These are phyloP conservation scores for Polia nebulosa DNA, from an alignment of 2,888 invertebrate species.

Conservation along the genomic window DNA sequence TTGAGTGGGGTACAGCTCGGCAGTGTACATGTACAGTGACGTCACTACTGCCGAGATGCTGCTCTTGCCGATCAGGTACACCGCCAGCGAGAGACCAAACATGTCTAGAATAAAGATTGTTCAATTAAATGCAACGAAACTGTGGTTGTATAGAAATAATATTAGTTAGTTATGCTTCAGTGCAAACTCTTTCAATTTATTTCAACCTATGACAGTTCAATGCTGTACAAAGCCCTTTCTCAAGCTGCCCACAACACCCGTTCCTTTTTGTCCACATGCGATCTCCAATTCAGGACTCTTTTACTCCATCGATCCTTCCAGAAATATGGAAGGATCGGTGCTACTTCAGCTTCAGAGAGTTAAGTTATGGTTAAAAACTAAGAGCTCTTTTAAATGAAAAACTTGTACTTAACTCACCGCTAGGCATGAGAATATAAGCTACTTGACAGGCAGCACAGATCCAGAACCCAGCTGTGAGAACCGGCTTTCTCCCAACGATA, in stretches of 20 bases:
- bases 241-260: neutral
- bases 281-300: neutral
- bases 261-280: neutral
- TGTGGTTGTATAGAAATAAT: neutral
- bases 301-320: neutral
- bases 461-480: constrained; percentile 90
- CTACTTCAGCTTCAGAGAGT: neutral
- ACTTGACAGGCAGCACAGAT: constrained; percentile 91
- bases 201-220: no score
- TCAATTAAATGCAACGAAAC: neutral
- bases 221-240: no score
- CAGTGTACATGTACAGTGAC: constrained; percentile 92
- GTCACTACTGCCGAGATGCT: constrained; percentile 91
- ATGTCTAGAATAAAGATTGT: constrained; percentile 49
- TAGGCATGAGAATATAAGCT: constrained; percentile 89
- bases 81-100: constrained; percentile 78
- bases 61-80: constrained; percentile 91
- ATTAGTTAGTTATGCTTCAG: neutral
- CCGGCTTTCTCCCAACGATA: constrained; percentile 90
- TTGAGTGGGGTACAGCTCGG: constrained; percentile 93
- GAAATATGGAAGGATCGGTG: neutral
- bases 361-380: no score
- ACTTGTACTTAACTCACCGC: constrained; percentile 75
- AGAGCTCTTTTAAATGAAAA: neutral
- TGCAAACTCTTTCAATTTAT: no score